phyloP scores from a whole-genome alignment of 2,888 invertebrate species.

The Phengaris alcon region DNA sequence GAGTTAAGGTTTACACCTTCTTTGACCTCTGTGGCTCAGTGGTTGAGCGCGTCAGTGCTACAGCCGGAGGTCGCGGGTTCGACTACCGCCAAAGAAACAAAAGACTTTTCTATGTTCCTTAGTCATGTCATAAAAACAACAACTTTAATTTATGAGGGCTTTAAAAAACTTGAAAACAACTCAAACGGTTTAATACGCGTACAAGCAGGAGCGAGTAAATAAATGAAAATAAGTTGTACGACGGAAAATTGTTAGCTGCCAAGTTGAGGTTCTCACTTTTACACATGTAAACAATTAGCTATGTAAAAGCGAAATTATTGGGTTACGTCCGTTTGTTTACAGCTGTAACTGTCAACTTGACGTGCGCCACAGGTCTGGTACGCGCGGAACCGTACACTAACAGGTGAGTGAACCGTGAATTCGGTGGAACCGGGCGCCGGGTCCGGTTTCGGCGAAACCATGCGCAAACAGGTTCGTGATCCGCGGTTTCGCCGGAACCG shows the following conservation, averaged over 20 bases:
- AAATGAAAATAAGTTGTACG: neutral
- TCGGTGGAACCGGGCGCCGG: neutral
- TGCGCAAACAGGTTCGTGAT: neutral
- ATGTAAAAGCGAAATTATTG: slow-evolving; percentile 13
- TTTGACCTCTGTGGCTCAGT: no score
- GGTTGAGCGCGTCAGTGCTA: no score
- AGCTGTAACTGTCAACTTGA: slow-evolving; percentile 12
- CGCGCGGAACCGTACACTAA: neutral
- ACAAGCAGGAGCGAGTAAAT: neutral
- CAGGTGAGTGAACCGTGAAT: neutral
- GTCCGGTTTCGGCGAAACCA: neutral
- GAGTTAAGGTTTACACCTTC: no score
- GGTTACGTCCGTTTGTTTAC: slow-evolving; percentile 10
- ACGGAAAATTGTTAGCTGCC: neutral
- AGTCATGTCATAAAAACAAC: no score
- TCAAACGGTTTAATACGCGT: no score
- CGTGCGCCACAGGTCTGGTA: slow-evolving; percentile 6
- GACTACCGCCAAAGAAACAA: no score
- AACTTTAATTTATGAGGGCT: no score
- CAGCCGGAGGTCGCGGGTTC: no score
- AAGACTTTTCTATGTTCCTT: no score
- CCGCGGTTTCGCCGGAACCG: neutral
- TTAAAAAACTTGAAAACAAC: no score
- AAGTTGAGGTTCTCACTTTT: slow-evolving; percentile 2
- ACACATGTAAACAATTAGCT: neutral